A percentile compares a stretch with the other conserved stretches of the same genome.
Conservation (phyloP, 2,113 vertebrate genomes). For the Cynoglossus semilaevis region DNA sequence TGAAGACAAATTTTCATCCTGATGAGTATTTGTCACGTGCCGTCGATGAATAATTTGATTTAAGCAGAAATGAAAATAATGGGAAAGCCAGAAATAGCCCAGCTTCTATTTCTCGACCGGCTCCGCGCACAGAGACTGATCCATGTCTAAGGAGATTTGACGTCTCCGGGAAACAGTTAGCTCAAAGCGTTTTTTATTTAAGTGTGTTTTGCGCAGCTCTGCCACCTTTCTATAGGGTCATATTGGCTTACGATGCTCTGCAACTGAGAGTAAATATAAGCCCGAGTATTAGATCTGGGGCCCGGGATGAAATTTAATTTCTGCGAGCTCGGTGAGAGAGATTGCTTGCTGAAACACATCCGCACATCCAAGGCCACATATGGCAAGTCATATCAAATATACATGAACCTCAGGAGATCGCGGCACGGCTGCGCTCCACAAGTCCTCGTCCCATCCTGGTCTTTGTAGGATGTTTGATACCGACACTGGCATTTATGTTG, state of each 20-base stretch:
- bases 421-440: conserved; percentile 39
- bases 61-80: conserved; percentile 6
- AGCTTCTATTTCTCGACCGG: conserved; percentile 4
- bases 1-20: conserved; percentile 1
- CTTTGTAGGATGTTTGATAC: conserved; percentile 14
- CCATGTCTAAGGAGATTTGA: conserved; percentile 21
- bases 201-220: conserved; percentile 56
- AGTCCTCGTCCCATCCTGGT: conserved; percentile 23
- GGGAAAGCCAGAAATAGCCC: conserved; percentile 10
- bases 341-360: conserved; percentile 61
- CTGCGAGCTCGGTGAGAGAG: conserved; percentile 51
- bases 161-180: conserved; percentile 56
- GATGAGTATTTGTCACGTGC: conserved; percentile 8
- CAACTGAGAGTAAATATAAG: conserved; percentile 73
- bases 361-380: conserved; percentile 65
- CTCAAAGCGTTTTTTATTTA: conserved; percentile 67
- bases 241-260: conserved; percentile 65
- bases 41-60: conserved; percentile 16
- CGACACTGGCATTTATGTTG: conserved; percentile 37
- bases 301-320: conserved; percentile 73
- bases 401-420: conserved; percentile 58
- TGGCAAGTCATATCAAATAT: conserved; percentile 67
- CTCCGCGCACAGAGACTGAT: neutral
- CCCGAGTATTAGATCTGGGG: conserved; percentile 70
- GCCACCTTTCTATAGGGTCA: conserved; percentile 56